Conservation (phyloP, 2,888 invertebrate genomes). For the Ypsolopha scabrella region DNA sequence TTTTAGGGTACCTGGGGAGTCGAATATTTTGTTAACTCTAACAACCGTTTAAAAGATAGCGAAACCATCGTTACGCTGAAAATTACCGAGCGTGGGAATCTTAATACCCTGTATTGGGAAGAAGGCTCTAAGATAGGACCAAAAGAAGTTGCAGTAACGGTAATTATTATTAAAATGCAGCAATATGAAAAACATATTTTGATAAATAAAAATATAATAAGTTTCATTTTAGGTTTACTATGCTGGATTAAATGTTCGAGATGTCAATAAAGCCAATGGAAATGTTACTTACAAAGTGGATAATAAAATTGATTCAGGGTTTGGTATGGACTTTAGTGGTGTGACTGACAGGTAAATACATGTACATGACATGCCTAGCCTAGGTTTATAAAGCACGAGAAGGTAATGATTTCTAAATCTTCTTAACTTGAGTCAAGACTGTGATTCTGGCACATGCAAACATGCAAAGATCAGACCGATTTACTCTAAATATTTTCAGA, state of each 20-base stretch:
- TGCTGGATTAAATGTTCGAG: constrained; percentile 23
- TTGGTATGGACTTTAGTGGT: constrained; percentile 40
- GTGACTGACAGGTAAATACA: constrained; percentile 24
- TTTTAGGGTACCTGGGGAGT: constrained; percentile 22
- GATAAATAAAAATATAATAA: background rate
- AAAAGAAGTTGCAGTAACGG: constrained; percentile 25
- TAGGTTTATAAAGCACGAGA: too few species aligned
- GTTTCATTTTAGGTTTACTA: constrained; percentile 25
- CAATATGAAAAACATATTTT: background rate
- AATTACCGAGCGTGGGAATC: constrained; percentile 18
- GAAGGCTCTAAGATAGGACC: constrained; percentile 14
- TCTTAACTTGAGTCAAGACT: too few species aligned
- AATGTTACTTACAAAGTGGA: constrained; percentile 7
- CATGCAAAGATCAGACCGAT: too few species aligned
- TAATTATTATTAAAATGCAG: constrained; percentile 12
- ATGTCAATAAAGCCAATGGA: constrained; percentile 21
- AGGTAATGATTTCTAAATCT: too few species aligned
- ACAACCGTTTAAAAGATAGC: constrained; percentile 9
- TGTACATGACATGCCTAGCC: background rate
- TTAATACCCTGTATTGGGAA: constrained; percentile 27
- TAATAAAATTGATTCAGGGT: constrained; percentile 7
- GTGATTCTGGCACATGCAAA: too few species aligned
- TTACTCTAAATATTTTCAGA: too few species aligned
- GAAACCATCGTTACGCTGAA: constrained; percentile 13
- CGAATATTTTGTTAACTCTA: constrained; percentile 20